phyloP scores from a whole-genome alignment of 53 echinoderm and acorn worm genomes.

The Actinopyga echinites region DNA sequence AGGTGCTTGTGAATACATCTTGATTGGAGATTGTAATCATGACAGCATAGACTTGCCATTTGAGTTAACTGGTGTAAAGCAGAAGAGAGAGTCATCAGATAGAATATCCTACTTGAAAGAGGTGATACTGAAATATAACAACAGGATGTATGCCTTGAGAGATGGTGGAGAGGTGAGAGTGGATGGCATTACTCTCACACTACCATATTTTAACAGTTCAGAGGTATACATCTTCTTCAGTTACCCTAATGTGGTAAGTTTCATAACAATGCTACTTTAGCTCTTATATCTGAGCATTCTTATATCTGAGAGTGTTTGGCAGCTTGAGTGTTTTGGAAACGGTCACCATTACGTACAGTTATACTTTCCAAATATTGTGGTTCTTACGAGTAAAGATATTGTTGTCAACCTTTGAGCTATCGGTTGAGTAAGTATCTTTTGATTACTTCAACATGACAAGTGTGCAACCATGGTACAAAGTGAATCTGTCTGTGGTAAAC shows the following conservation, averaged over 20 bases:
- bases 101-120: constrained; percentile 47
- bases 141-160: constrained; percentile 12
- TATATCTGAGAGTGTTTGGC: no score
- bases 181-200: neutral
- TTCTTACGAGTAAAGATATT: no score
- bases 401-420: no score
- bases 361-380: no score
- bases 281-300: no score
- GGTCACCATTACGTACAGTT: no score
- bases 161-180: neutral
- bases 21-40: constrained; percentile 53
- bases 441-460: no score
- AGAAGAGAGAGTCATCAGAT: constrained; percentile 51
- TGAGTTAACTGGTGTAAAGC: constrained; percentile 34
- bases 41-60: constrained; percentile 39
- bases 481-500: no score
- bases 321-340: no score
- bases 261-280: no score
- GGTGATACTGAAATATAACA: constrained; percentile 47
- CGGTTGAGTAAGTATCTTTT: no score
- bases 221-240: constrained; percentile 15
- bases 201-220: neutral
- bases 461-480: no score
- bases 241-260: neutral
- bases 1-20: constrained; percentile 70